These are phyloP conservation scores for Drosophila phalerata DNA, from an alignment of 2,888 invertebrate species.

Conservation along the genomic window DNA sequence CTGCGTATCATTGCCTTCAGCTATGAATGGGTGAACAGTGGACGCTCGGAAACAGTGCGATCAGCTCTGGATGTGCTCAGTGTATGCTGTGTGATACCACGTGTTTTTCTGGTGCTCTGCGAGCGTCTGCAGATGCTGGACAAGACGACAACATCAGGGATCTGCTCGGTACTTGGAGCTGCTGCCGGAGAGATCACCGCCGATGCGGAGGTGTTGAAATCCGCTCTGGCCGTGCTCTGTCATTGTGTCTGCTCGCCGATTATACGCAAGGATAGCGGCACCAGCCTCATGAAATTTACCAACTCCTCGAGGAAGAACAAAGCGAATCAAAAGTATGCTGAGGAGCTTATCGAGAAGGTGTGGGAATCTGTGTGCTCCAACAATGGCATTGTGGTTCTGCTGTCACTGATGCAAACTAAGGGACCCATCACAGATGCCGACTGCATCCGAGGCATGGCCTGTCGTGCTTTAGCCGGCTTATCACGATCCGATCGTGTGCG, in stretches of 20 bases:
- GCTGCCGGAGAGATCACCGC: conserved; percentile 96
- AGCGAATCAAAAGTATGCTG: conserved; percentile 89
- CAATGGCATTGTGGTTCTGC: conserved; percentile 98
- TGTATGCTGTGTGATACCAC: conserved; percentile 95
- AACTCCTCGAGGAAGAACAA: conserved; percentile 84
- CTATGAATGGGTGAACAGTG: conserved; percentile 93
- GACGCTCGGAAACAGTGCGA: conserved; percentile 93
- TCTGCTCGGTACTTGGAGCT: conserved; percentile 93
- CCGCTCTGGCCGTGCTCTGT: conserved; percentile 95
- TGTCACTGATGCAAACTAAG: conserved; percentile 95
- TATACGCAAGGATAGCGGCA: conserved; percentile 85
- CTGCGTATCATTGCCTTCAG: conserved; percentile 95
- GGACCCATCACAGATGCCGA: conserved; percentile 99
- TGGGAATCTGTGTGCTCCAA: conserved; percentile 98
- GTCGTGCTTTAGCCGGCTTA: conserved; percentile 96
- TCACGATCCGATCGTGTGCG: conserved; percentile 96
- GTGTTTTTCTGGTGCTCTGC: conserved; percentile 90
- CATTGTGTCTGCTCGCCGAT: conserved; percentile 98
- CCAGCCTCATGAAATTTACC: conserved; percentile 70
- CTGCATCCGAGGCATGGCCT: conserved; percentile 96
- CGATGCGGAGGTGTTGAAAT: conserved; percentile 96
- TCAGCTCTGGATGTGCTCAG: conserved; percentile 95
- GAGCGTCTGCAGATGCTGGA: conserved; percentile 92
- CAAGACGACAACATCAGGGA: conserved; percentile 91
- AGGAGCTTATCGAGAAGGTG: conserved; percentile 95